These are phyloP conservation scores for Molossus alvarezi DNA, from an alignment of 2,797 vertebrate species.

Conservation along the genomic window DNA sequence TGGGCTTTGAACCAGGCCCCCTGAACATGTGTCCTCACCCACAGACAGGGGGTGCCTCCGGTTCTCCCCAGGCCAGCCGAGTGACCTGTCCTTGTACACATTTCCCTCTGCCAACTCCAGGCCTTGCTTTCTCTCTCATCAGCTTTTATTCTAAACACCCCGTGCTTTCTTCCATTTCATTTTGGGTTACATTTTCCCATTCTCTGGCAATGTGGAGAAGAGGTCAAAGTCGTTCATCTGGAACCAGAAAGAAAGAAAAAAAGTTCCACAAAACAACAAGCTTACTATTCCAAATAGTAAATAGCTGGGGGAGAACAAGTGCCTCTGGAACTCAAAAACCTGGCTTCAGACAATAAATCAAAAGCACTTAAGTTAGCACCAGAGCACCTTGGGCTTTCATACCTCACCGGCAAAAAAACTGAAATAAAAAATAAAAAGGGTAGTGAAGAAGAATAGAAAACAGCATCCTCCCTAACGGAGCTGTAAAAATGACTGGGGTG, in stretches of 20 bases:
- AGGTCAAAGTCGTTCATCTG: constrained; percentile 81
- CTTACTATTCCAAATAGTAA: constrained; percentile 82
- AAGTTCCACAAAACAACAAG: constrained; percentile 74
- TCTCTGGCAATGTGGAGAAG: constrained; percentile 75
- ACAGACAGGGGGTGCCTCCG: accelerated
- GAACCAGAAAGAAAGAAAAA: constrained; percentile 72
- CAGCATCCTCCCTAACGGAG: constrained; percentile 19
- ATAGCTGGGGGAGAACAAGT: constrained; percentile 80
- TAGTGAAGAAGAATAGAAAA: constrained; percentile 69
- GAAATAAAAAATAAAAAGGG: constrained; percentile 77
- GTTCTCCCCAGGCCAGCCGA: not conserved
- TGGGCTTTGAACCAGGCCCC: not conserved
- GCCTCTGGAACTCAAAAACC: constrained; percentile 79
- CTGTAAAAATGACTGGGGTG: constrained; percentile 2
- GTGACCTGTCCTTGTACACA: not conserved
- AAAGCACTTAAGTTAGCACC: constrained; percentile 88
- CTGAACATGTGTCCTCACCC: not conserved
- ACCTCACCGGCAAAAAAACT: constrained; percentile 78
- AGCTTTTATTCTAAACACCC: constrained; percentile 63
- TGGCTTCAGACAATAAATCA: constrained; percentile 88
- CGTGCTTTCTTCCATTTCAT: constrained; percentile 61
- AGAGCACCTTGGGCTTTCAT: constrained; percentile 88
- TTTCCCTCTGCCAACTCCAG: not conserved
- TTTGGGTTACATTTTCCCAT: constrained; percentile 77
- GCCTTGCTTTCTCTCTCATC: not conserved